A percentile compares a stretch with the other conserved stretches of the same genome.
These are phyloP conservation scores for Endomychus coccineus DNA, from an alignment of 2,888 invertebrate genomes.

Conservation along the genomic window DNA sequence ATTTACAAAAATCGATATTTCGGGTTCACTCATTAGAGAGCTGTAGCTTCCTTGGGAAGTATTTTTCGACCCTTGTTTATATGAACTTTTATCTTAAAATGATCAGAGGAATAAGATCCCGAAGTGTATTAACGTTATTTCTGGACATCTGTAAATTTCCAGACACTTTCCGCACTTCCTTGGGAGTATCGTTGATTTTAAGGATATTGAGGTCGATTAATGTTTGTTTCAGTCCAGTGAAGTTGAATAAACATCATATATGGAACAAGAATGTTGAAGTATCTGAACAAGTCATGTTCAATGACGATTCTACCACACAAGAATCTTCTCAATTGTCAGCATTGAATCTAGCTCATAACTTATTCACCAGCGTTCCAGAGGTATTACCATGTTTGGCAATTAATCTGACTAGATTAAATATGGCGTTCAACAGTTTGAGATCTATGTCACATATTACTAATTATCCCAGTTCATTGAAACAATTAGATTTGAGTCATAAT, in stretches of 20 bases:
- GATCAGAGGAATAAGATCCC: no score
- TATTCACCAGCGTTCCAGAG: slow-evolving; percentile 79
- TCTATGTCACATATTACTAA: slow-evolving; percentile 84
- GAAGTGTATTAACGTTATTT: no score
- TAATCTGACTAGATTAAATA: slow-evolving; percentile 75
- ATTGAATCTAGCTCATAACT: slow-evolving; percentile 85
- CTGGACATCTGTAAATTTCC: no score
- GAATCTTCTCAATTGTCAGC: slow-evolving; percentile 61
- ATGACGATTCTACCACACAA: slow-evolving; percentile 51
- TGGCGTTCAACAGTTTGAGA: slow-evolving; percentile 78
- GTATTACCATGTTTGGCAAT: slow-evolving; percentile 88
- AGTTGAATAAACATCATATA: slow-evolving; percentile 67
- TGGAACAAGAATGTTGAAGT: slow-evolving; percentile 65
- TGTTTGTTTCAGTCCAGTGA: slow-evolving; percentile 49
- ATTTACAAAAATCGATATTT: no score
- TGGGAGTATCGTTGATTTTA: no score
- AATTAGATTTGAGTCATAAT: slow-evolving; percentile 89
- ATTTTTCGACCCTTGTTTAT: no score
- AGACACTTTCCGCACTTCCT: no score
- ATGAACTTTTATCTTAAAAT: no score
- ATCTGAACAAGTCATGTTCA: slow-evolving; percentile 55
- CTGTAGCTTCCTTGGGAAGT: no score
- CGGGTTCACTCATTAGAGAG: no score
- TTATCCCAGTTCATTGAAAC: slow-evolving; percentile 82
- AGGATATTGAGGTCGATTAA: no score